phyloP scores from a whole-genome alignment of 2,113 vertebrate species.

The Callaeas wilsoni region DNA sequence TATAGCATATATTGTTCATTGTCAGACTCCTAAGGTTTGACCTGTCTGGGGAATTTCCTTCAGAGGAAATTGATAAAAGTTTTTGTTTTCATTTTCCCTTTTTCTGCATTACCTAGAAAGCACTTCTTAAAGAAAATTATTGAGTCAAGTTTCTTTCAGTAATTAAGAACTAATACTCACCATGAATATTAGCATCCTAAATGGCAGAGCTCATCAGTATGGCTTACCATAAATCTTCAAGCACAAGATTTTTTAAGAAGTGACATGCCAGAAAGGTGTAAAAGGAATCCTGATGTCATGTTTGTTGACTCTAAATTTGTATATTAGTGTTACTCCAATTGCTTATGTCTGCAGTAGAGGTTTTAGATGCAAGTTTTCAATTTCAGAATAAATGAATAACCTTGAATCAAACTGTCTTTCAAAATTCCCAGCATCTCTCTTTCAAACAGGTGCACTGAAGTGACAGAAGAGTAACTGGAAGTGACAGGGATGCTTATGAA shows the following conservation, averaged over 20 bases:
- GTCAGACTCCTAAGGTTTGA: background rate
- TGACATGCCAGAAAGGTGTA: background rate
- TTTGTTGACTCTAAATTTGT: background rate
- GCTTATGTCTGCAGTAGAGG: background rate
- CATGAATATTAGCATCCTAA: background rate
- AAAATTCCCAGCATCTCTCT: background rate
- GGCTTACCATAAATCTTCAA: background rate
- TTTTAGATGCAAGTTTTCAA: background rate
- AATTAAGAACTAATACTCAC: background rate
- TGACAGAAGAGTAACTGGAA: background rate
- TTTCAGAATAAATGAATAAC: conserved; percentile 16
- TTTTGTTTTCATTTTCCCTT: background rate
- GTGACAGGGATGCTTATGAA: background rate
- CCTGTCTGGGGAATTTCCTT: background rate
- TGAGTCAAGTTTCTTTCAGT: background rate
- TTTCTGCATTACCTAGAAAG: background rate
- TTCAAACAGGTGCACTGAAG: background rate
- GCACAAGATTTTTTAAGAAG: background rate
- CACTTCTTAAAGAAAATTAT: background rate
- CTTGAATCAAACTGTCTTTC: background rate
- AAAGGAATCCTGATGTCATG: background rate
- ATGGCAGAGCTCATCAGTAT: background rate
- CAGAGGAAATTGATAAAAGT: background rate
- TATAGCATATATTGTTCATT: background rate
- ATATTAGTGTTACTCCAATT: background rate